Percentiles rank a stretch among this genome's conserved stretches.
phyloP scores from a whole-genome alignment of 64 coral and sea anemone species.

The Montipora efflorescens region DNA sequence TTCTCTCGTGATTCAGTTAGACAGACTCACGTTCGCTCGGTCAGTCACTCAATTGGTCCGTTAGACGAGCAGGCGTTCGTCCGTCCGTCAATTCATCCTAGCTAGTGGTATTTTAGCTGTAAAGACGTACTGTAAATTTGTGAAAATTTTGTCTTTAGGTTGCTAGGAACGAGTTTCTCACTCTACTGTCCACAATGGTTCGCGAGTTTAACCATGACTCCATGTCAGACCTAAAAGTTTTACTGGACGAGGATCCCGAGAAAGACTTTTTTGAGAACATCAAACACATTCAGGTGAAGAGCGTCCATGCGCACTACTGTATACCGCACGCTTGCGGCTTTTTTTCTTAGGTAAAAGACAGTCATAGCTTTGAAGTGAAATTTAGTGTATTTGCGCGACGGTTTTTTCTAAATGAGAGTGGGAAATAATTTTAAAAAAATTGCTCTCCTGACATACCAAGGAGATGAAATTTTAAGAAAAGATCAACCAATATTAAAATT shows the following conservation, averaged over 20 bases:
- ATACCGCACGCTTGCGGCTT: neutral
- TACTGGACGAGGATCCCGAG: conserved; percentile 84
- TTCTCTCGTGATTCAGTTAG: neutral
- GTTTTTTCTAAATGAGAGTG: too few species aligned
- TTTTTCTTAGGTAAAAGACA: too few species aligned
- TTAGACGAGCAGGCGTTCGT: too few species aligned
- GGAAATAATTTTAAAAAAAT: too few species aligned
- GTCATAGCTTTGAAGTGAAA: too few species aligned
- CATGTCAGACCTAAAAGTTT: conserved; percentile 61
- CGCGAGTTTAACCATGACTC: conserved; percentile 75
- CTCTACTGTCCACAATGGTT: conserved; percentile 67
- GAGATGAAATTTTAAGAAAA: too few species aligned
- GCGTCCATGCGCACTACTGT: neutral
- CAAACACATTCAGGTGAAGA: conserved; percentile 93
- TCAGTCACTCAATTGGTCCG: too few species aligned
- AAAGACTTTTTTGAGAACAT: conserved; percentile 99
- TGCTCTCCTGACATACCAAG: too few species aligned
- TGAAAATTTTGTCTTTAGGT: conserved; percentile 30
- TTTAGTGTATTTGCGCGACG: too few species aligned
- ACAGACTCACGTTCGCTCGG: too few species aligned
- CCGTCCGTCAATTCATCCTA: neutral
- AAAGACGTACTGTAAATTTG: neutral
- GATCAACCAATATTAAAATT: too few species aligned
- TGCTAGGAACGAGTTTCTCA: conserved; percentile 86
- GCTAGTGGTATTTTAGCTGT: neutral